phyloP scores from a whole-genome alignment of 2,888 invertebrate species.

The Leucophenga maculata region DNA sequence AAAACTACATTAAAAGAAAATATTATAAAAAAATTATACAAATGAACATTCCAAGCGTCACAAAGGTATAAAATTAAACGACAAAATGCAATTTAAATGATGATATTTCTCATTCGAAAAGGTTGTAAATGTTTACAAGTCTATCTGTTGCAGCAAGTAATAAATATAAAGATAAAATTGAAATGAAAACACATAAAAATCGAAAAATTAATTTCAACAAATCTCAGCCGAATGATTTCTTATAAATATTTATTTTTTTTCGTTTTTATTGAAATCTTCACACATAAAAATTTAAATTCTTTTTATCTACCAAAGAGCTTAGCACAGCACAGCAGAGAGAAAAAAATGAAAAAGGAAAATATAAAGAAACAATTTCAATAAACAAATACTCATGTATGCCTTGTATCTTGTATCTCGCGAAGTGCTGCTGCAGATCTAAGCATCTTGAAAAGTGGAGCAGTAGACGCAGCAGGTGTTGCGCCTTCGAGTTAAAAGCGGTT shows the following conservation, averaged over 20 bases:
- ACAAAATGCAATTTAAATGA: background rate
- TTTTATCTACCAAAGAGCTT: slow-evolving; percentile 21
- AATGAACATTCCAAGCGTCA: background rate
- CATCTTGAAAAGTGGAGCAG: slow-evolving; percentile 28
- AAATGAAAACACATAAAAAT: slow-evolving; percentile 23
- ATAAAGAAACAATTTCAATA: slow-evolving; percentile 49
- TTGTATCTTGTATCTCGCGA: slow-evolving; percentile 31
- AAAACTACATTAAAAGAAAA: no score
- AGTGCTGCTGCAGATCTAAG: slow-evolving; percentile 29
- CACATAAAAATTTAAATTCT: slow-evolving; percentile 50
- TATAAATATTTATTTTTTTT: slow-evolving; percentile 12
- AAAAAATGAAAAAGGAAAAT: background rate
- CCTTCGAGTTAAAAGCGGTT: background rate
- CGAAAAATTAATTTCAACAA: slow-evolving; percentile 57
- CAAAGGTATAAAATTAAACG: slow-evolving; percentile 7
- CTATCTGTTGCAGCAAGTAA: slow-evolving; percentile 28
- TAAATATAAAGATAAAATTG: slow-evolving; percentile 55
- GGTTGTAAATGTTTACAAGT: slow-evolving; percentile 29
- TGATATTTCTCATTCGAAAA: slow-evolving; percentile 30
- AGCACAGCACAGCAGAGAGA: no score
- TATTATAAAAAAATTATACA: no score
- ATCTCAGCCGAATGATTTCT: slow-evolving; percentile 3
- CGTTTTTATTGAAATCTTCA: slow-evolving; percentile 43
- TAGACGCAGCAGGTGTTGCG: slow-evolving; percentile 25
- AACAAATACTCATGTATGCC: slow-evolving; percentile 29